These are phyloP conservation scores for Anaspis maculata DNA, from an alignment of 2,888 invertebrate species.

Conservation along the genomic window DNA sequence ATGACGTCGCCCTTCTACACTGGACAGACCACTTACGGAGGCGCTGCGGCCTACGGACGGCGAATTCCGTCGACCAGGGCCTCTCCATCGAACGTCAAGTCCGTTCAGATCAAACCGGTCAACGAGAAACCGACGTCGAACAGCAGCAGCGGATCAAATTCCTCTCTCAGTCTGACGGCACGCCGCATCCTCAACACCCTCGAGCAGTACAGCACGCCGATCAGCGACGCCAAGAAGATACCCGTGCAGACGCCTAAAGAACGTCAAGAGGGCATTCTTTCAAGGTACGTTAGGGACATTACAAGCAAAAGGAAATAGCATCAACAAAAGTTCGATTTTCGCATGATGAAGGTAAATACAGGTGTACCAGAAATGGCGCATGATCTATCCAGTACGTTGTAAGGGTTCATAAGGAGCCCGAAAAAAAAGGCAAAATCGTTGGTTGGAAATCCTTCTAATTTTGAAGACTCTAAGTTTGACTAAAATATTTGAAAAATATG, in stretches of 20 bases:
- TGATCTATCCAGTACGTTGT: no score
- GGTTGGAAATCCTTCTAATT: no score
- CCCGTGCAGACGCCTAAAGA: conserved; percentile 47
- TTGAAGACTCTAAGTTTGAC: no score
- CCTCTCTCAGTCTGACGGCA: conserved; percentile 63
- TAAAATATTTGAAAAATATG: no score
- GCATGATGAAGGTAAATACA: no score
- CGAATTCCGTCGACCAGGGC: neutral
- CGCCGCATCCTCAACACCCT: conserved; percentile 70
- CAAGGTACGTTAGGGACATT: conserved; percentile 30
- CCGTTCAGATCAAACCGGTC: conserved; percentile 44
- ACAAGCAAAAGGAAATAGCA: no score
- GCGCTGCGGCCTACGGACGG: conserved; percentile 53
- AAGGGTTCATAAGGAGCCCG: no score
- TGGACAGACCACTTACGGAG: conserved; percentile 68
- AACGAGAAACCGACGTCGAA: conserved; percentile 25
- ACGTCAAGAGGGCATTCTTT: conserved; percentile 30
- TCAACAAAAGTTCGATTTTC: no score
- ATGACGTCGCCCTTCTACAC: conserved; percentile 65
- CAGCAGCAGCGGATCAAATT: conserved; percentile 23
- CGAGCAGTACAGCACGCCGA: conserved; percentile 74
- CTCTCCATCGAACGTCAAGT: conserved; percentile 9
- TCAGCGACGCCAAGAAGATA: conserved; percentile 70
- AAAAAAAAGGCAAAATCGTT: no score
- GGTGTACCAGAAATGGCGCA: no score